Conservation (phyloP, 2,888 invertebrate species). For the Caenorhabditis drosophilae region DNA sequence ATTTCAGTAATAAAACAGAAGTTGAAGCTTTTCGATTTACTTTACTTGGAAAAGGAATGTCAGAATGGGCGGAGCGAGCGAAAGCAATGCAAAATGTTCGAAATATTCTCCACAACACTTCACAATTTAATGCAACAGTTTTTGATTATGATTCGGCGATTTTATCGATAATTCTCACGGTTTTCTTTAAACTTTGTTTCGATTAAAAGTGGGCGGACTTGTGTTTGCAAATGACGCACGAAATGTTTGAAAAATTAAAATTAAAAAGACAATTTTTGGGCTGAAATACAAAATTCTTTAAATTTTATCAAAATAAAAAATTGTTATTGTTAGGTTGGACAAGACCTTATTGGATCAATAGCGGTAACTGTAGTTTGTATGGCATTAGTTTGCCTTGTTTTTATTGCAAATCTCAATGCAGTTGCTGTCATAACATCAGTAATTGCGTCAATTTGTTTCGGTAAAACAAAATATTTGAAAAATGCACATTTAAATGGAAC, state of each 20-base stretch:
- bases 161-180: conserved; percentile 59
- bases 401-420: conserved; percentile 59
- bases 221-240: conserved; percentile 1
- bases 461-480: conserved; percentile 24
- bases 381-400: conserved; percentile 63
- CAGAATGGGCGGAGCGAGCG: conserved; percentile 66
- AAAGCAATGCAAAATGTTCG: conserved; percentile 43
- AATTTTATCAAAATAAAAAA: not conserved
- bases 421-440: conserved; percentile 59
- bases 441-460: conserved; percentile 64
- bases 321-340: conserved; percentile 28
- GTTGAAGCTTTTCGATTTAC: conserved; percentile 57
- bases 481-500: not conserved
- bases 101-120: conserved; percentile 33
- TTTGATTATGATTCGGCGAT: conserved; percentile 66
- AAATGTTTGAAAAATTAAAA: not conserved
- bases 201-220: not conserved
- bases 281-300: not conserved
- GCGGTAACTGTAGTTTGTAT: conserved; percentile 65
- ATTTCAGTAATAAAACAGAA: conserved; percentile 10
- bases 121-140: conserved; percentile 63
- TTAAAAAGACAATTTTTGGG: not conserved
- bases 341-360: conserved; percentile 55
- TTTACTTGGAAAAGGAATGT: conserved; percentile 61
- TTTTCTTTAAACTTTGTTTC: too few species aligned